Evolutionary conservation across 2,113 vertebrate genomes (phyloP).

Genomic region (Toxostoma redivivum): DNA sequence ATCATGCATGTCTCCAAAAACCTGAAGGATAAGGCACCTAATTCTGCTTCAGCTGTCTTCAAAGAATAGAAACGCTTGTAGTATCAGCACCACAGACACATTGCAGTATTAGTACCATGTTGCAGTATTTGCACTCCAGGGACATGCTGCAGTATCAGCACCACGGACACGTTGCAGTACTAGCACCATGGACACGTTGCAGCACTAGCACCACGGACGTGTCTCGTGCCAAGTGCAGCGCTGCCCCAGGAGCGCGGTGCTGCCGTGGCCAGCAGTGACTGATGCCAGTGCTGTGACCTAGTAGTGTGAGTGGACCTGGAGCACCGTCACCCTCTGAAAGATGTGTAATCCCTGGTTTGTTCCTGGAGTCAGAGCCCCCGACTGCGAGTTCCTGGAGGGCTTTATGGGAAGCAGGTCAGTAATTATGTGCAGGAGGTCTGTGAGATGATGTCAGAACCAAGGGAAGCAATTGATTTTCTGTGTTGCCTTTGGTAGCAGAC

Average conservation of each 20-base stretch:
- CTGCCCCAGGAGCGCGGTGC: accelerated
- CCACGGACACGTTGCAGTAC: too few relatives aligned
- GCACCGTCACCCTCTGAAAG: neutral
- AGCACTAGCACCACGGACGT: accelerated
- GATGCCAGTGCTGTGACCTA: neutral
- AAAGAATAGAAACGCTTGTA: neutral
- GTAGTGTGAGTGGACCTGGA: neutral
- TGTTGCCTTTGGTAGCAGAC: neutral
- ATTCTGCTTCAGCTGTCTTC: neutral
- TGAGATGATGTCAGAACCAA: neutral
- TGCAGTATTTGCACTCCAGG: neutral
- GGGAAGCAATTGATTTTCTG: neutral
- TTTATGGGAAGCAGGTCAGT: accelerated
- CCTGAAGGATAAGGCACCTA: neutral
- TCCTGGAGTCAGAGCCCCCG: neutral
- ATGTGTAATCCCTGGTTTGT: neutral
- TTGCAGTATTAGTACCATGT: too few relatives aligned
- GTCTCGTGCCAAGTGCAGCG: neutral
- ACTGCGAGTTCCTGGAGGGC: neutral
- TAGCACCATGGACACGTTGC: too few relatives aligned
- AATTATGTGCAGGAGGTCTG: neutral
- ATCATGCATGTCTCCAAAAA: neutral
- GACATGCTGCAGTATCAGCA: too few relatives aligned
- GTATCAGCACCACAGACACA: neutral
- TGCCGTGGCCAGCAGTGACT: neutral